phyloP scores from a whole-genome alignment of 2,888 invertebrate species.

The Agriopis aurantiaria region DNA sequence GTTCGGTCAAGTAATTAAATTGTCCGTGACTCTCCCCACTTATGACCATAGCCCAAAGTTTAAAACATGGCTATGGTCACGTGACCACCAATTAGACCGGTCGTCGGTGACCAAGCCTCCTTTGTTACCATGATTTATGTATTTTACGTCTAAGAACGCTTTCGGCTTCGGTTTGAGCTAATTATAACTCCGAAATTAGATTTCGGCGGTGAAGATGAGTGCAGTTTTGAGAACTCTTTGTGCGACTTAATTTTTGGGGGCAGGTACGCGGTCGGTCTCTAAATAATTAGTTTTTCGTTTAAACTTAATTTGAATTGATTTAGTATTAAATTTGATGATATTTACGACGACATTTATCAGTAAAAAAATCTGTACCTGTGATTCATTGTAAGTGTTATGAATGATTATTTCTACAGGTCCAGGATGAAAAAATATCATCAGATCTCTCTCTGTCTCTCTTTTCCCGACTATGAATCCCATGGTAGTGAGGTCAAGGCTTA shows the following conservation, averaged over 20 bases:
- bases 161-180: conserved; percentile 40
- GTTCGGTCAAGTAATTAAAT: conserved; percentile 7
- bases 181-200: conserved; percentile 46
- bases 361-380: no score
- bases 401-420: no score
- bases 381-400: no score
- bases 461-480: no score
- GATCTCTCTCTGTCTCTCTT: no score
- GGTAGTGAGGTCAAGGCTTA: no score
- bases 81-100: conserved; percentile 65
- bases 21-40: neutral
- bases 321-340: neutral
- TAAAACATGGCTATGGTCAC: conserved; percentile 16
- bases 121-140: conserved; percentile 82
- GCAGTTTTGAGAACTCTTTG: conserved; percentile 32
- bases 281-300: conserved; percentile 7
- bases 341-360: neutral
- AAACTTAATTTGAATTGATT: neutral
- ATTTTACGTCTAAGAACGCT: conserved; percentile 49
- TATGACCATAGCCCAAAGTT: conserved; percentile 8
- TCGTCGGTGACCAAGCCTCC: conserved; percentile 59
- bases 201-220: conserved; percentile 37
- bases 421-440: no score
- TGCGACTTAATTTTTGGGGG: conserved; percentile 10
- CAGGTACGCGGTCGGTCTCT: conserved; percentile 2